These are phyloP conservation scores for Cheilosia vulpina DNA, from an alignment of 2,888 invertebrate species.

Conservation along the genomic window DNA sequence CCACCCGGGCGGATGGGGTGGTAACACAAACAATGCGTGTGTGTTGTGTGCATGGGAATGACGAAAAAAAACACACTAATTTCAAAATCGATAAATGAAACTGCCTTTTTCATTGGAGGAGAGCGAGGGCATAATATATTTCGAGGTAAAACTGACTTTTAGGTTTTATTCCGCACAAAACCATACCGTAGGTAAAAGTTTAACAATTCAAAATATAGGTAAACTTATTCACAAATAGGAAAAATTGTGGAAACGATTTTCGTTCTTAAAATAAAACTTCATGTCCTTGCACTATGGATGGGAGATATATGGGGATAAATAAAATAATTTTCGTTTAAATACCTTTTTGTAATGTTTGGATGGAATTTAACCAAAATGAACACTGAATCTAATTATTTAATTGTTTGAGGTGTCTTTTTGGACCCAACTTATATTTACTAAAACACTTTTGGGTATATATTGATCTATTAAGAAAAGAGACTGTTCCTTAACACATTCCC, in stretches of 20 bases:
- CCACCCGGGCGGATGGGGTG: constrained; percentile 35
- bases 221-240: constrained; percentile 16
- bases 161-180: constrained; percentile 18
- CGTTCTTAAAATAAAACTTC: constrained; percentile 1
- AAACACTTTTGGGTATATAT: constrained; percentile 48
- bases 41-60: constrained; percentile 41
- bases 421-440: constrained; percentile 48
- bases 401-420: constrained; percentile 42
- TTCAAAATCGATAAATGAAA: constrained; percentile 71
- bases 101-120: constrained; percentile 49
- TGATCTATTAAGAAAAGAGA: constrained; percentile 30
- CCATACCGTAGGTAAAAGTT: neutral
- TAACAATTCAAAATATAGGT: neutral
- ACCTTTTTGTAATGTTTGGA: constrained; percentile 48
- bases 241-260: neutral
- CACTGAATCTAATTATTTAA: constrained; percentile 22
- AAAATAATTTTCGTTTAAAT: constrained; percentile 36
- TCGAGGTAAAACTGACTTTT: constrained; percentile 2
- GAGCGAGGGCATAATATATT: constrained; percentile 24
- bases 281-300: constrained; percentile 3
- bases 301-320: constrained; percentile 9
- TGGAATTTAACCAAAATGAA: constrained; percentile 46
- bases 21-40: constrained; percentile 31
- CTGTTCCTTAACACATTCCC: constrained; percentile 34
- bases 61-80: constrained; percentile 40